These are phyloP conservation scores for Dicranocentrus wangi DNA, from an alignment of 2,888 invertebrate genomes.

Conservation along the genomic window DNA sequence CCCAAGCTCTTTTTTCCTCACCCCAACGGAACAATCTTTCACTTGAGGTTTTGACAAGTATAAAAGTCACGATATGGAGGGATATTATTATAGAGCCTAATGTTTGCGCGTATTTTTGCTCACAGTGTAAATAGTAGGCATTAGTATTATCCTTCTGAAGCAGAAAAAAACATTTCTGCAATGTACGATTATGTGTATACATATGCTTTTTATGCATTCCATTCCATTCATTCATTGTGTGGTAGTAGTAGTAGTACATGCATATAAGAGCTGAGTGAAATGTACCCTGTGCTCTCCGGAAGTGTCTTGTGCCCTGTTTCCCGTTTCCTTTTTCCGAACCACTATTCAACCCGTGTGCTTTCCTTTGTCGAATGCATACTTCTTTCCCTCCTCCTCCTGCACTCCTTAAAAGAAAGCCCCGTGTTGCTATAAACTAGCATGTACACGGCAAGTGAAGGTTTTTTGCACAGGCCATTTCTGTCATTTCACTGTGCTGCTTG, in stretches of 20 bases:
- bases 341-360: slow-evolving; percentile 18
- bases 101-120: slow-evolving; percentile 6
- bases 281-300: slow-evolving; percentile 40
- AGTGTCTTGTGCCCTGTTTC: slow-evolving; percentile 59
- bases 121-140: background rate
- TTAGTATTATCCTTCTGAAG: background rate
- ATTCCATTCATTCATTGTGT: background rate
- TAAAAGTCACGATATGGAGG: slow-evolving; percentile 51
- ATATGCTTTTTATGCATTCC: background rate
- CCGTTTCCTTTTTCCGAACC: slow-evolving; percentile 47
- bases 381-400: background rate
- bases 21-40: slow-evolving; percentile 62
- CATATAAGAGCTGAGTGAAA: slow-evolving; percentile 5
- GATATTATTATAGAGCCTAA: slow-evolving; percentile 37
- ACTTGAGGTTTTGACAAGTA: slow-evolving; percentile 61
- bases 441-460: background rate
- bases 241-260: background rate
- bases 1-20: slow-evolving; percentile 46
- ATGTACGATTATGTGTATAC: background rate
- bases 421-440: background rate
- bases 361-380: background rate
- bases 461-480: background rate
- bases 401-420: background rate
- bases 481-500: no score
- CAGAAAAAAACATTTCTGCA: no score